A percentile compares a stretch with the other conserved stretches of the same genome.
Conservation (phyloP, 2,113 vertebrate species). For the Burhinus bistriatus region DNA sequence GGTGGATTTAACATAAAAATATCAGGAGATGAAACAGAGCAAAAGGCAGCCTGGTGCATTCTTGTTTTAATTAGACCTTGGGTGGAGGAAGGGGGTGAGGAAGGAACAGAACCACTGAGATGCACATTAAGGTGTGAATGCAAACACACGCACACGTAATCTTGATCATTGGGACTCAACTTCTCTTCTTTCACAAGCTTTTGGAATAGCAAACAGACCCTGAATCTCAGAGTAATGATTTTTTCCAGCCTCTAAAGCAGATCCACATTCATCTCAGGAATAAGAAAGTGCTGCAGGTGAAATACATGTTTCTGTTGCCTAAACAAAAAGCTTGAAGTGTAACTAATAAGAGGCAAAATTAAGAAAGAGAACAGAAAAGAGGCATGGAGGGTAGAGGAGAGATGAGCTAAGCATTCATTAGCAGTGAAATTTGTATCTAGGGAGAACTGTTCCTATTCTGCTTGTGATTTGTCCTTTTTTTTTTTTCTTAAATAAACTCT, state of each 20-base stretch:
- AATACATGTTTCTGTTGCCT: slow-evolving; percentile 28
- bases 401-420: not conserved
- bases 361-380: not conserved
- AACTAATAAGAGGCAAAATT: slow-evolving; percentile 26
- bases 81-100: slow-evolving; percentile 27
- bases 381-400: not conserved
- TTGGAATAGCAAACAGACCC: slow-evolving; percentile 19
- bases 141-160: not conserved
- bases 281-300: not conserved
- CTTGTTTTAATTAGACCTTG: slow-evolving; percentile 73
- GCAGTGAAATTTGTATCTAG: not conserved
- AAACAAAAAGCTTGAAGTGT: slow-evolving; percentile 41
- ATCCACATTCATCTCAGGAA: not conserved
- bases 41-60: slow-evolving; percentile 63
- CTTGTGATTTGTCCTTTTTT: not conserved
- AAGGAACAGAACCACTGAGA: not conserved
- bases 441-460: not conserved
- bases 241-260: not conserved
- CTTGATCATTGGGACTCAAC: not conserved
- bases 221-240: not conserved
- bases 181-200: not conserved
- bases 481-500: not conserved
- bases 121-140: not conserved
- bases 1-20: slow-evolving; percentile 77
- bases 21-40: slow-evolving; percentile 62